Conservation (phyloP, 2,797 vertebrate genomes). For the Knipowitschia caucasica region DNA sequence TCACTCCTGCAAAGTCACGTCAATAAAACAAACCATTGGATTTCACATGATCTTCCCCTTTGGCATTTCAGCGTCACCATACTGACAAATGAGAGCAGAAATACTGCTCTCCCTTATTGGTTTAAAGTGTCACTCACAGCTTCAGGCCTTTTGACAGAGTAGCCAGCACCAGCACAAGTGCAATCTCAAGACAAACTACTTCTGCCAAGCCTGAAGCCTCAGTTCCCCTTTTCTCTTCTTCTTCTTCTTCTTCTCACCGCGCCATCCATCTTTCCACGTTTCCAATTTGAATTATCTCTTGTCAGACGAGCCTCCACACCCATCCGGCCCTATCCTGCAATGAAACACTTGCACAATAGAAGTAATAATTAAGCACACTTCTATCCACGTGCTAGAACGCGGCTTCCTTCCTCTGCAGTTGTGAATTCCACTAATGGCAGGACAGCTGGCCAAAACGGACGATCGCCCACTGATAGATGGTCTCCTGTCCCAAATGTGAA, state of each 20-base stretch:
- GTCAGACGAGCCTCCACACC: conserved; percentile 28
- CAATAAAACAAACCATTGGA: conserved; percentile 18
- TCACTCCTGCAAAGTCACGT: conserved; percentile 1
- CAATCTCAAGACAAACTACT: conserved; percentile 45
- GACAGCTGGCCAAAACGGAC: conserved; percentile 56
- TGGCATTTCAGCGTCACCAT: conserved; percentile 32
- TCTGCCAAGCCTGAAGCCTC: conserved; percentile 43
- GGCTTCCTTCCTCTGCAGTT: conserved; percentile 57
- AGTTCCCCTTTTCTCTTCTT: conserved; percentile 16
- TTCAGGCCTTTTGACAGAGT: conserved; percentile 53
- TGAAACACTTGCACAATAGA: conserved; percentile 57
- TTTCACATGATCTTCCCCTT: conserved; percentile 14
- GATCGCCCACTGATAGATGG: conserved; percentile 64
- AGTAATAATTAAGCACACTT: conserved; percentile 74
- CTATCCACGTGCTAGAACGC: conserved; percentile 53
- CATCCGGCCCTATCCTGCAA: conserved; percentile 43
- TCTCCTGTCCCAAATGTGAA: conserved; percentile 56
- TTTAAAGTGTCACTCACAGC: conserved; percentile 47
- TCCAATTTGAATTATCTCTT: conserved; percentile 51
- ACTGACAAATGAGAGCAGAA: conserved; percentile 33
- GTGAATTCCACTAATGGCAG: conserved; percentile 70
- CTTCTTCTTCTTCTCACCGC: conserved; percentile 4
- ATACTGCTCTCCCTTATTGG: conserved; percentile 33
- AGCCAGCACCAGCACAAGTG: conserved; percentile 46
- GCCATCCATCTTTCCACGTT: conserved; percentile 18